Base-by-base conservation (phyloP, 2,888 invertebrate genomes). In the Nemapogon koenigi region DNA sequence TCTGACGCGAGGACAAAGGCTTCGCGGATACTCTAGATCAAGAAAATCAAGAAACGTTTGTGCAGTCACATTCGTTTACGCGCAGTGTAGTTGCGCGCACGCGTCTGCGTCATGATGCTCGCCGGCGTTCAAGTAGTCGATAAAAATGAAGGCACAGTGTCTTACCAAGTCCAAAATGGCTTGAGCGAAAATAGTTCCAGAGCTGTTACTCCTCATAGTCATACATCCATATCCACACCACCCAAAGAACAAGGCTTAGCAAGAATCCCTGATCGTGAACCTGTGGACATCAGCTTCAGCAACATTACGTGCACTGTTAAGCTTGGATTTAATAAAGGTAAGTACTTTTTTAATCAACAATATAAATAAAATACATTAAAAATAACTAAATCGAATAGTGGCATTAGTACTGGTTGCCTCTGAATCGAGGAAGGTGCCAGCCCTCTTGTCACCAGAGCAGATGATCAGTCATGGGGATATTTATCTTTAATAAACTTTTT, bases 241-340 rank as follows among this genome's bases (percentile, higher is more conserved):
- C 15, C 17, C 15, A 22, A 22, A 31, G 37, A 43, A 0, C 52
- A 56, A 41, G 61, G 59, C 0, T 47, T 67, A 2, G 46, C 59
- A 22, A 59, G 62, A 46, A 45, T 55, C 3, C 69, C 73, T 2
- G 57, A 49, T 4, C 49, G 53, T 36, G 79, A 84, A 10, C 81
- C 83, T 2, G 81, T 90, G 22, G 89, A 91, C 54, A 84, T 92
- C 44, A 81, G 83, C 46, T 91, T 91, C 61, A 85, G 86, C 41
- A 84, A 90, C 53, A 81, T 92, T 44, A 83, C 83, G 0, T 89
- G 87, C 53, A 87, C 83, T 0, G 91, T 90, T 13, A 83, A 82
- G 25, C 69, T 88, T 41, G 91, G 90, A 46, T 84, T 86, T 49
- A 82, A 84, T 53, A 88, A 85, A 84, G 90, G 90, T 90, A 61